Evolutionary conservation across 2,888 invertebrate genomes (phyloP).

Genomic region (Protophormia terraenovae): DNA sequence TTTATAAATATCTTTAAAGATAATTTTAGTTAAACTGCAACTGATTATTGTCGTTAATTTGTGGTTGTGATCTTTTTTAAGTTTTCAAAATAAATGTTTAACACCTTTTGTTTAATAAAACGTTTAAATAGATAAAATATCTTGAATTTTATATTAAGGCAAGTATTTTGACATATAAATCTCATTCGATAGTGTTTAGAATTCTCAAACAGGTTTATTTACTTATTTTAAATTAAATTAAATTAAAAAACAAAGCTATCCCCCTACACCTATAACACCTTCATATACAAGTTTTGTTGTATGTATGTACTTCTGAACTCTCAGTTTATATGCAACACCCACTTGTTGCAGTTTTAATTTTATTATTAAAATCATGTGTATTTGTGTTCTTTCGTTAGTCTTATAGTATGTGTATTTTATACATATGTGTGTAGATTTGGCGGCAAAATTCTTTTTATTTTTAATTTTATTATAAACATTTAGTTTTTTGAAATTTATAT

Average conservation of each 20-base stretch:
- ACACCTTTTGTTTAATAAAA: slow-evolving; percentile 35
- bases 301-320: background rate
- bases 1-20: no score
- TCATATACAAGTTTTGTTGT: background rate
- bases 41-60: slow-evolving; percentile 24
- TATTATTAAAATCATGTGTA: background rate
- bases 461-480: background rate
- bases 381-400: background rate
- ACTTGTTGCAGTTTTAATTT: slow-evolving; percentile 11
- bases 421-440: slow-evolving; percentile 15
- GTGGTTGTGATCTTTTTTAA: slow-evolving; percentile 45
- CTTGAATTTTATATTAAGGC: background rate
- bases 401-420: no score
- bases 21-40: slow-evolving; percentile 33
- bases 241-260: background rate
- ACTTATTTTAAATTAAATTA: background rate
- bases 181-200: slow-evolving; percentile 48
- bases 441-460: slow-evolving; percentile 39
- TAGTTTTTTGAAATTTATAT: no score
- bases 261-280: background rate
- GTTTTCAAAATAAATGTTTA: slow-evolving; percentile 5
- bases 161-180: slow-evolving; percentile 18
- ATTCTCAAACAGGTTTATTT: slow-evolving; percentile 36
- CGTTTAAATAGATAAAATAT: background rate
- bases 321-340: slow-evolving; percentile 35